Percentiles rank a stretch among this genome's conserved stretches.
Evolutionary conservation across 2,113 vertebrate species (phyloP).

Genomic region (Bos javanicus): DNA sequence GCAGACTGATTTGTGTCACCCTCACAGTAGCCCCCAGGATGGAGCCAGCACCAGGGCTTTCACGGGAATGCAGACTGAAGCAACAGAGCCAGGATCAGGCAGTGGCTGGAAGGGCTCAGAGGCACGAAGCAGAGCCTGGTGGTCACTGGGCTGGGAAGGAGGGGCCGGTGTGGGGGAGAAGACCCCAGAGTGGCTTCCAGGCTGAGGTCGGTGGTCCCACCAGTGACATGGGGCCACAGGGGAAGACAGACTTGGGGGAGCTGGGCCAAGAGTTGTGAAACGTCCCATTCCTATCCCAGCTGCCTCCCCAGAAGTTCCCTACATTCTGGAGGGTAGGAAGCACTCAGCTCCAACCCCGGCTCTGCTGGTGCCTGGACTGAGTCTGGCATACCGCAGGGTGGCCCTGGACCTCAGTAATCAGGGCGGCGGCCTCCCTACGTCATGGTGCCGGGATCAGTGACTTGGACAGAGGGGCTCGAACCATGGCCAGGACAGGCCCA

Average conservation of each 20-base stretch:
- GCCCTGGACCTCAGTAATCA: neutral
- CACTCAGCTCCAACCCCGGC: accelerated
- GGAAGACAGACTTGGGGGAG: neutral
- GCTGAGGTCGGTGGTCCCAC: accelerated
- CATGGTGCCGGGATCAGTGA: accelerated
- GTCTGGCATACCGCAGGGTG: accelerated
- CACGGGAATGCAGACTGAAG: accelerated
- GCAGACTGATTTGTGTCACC: accelerated
- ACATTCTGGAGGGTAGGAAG: neutral
- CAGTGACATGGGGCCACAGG: accelerated
- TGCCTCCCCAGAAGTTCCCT: neutral
- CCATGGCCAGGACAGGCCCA: accelerated
- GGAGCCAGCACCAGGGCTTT: accelerated
- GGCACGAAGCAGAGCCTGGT: accelerated
- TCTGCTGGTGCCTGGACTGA: neutral
- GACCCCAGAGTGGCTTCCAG: neutral
- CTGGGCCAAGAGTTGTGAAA: neutral
- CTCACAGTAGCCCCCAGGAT: accelerated
- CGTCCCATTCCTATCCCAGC: accelerated
- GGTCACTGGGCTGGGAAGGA: accelerated
- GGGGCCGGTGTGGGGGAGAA: accelerated
- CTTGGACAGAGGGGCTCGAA: accelerated
- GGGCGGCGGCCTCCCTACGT: accelerated
- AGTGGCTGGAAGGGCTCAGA: accelerated
- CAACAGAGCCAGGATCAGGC: accelerated